A percentile compares a stretch with the other conserved stretches of the same genome.
Evolutionary conservation across 2,113 vertebrate genomes (phyloP).

Genomic region (Percopsis transmontana): DNA sequence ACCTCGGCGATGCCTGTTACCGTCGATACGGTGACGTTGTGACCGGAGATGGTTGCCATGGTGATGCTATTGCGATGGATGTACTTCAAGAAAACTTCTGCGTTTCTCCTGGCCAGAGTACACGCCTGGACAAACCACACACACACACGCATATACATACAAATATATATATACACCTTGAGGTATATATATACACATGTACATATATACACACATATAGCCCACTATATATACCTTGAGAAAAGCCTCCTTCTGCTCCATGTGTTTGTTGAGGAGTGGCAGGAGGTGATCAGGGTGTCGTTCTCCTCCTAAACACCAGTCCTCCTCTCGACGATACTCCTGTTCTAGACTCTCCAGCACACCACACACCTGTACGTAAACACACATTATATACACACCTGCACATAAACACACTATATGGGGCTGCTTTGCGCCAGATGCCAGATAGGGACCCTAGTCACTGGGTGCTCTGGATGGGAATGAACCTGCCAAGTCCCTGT

Average conservation of each 20-base stretch:
- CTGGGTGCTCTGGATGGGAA: too few species aligned
- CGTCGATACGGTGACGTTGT: slow-evolving; percentile 87
- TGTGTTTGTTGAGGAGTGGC: slow-evolving; percentile 95
- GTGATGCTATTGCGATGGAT: slow-evolving; percentile 98
- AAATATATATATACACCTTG: background rate
- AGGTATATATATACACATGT: slow-evolving; percentile 6
- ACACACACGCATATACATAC: slow-evolving; percentile 11
- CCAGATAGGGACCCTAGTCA: too few species aligned
- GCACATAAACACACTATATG: background rate
- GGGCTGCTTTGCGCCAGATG: too few species aligned
- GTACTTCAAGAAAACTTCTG: slow-evolving; percentile 98
- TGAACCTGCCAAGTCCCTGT: too few species aligned
- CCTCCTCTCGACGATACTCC: slow-evolving; percentile 95
- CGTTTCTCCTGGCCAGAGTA: slow-evolving; percentile 92
- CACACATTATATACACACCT: slow-evolving; percentile 2
- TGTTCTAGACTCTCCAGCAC: slow-evolving; percentile 97
- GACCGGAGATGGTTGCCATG: slow-evolving; percentile 94
- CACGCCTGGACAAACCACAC: slow-evolving; percentile 85
- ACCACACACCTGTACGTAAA: slow-evolving; percentile 87
- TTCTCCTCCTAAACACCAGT: slow-evolving; percentile 97
- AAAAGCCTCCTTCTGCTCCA: slow-evolving; percentile 99
- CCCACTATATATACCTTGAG: slow-evolving; percentile 71
- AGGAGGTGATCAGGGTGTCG: slow-evolving; percentile 90
- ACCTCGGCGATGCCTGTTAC: slow-evolving; percentile 78
- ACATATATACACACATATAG: slow-evolving; percentile 5